phyloP scores from a whole-genome alignment of 2,888 invertebrate species.

The Lepas anatifera region DNA sequence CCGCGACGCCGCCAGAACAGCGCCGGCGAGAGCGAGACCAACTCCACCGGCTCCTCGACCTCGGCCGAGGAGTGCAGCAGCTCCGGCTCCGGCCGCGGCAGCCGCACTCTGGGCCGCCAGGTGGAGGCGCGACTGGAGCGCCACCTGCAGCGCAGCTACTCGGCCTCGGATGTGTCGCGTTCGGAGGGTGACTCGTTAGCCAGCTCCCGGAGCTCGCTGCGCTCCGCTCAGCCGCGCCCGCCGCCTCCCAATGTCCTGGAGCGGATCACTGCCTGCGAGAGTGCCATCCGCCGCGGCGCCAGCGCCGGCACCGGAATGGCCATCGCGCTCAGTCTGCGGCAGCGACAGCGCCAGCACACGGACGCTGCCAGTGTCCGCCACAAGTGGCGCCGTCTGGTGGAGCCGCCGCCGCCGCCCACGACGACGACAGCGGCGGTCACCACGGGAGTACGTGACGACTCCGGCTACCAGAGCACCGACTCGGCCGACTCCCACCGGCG shows the following conservation, averaged over 20 bases:
- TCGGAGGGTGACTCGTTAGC: neutral
- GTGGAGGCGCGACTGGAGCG: slow-evolving; percentile 15
- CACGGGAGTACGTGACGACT: slow-evolving; percentile 58
- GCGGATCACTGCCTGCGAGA: slow-evolving; percentile 16
- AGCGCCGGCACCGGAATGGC: slow-evolving; percentile 32
- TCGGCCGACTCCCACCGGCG: slow-evolving; percentile 39
- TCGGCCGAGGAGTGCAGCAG: neutral
- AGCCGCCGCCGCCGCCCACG: slow-evolving; percentile 36
- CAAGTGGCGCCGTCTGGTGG: slow-evolving; percentile 18
- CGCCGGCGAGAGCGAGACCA: slow-evolving; percentile 11
- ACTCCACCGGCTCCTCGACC: neutral
- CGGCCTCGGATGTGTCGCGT: neutral
- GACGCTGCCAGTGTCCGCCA: slow-evolving; percentile 14
- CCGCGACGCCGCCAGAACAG: neutral
- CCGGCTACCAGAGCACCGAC: slow-evolving; percentile 74
- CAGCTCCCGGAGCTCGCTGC: neutral
- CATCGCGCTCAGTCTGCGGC: slow-evolving; percentile 31
- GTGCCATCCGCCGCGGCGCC: slow-evolving; percentile 26
- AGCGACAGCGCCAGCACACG: slow-evolving; percentile 31
- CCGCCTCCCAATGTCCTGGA: neutral
- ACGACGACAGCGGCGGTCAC: too few species aligned
- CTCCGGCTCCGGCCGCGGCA: neutral
- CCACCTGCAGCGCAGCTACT: slow-evolving; percentile 10
- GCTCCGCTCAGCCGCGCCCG: neutral
- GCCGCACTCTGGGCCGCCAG: slow-evolving; percentile 5